phyloP scores from a whole-genome alignment of 2,888 invertebrate genomes.

The Lymantria dispar region DNA sequence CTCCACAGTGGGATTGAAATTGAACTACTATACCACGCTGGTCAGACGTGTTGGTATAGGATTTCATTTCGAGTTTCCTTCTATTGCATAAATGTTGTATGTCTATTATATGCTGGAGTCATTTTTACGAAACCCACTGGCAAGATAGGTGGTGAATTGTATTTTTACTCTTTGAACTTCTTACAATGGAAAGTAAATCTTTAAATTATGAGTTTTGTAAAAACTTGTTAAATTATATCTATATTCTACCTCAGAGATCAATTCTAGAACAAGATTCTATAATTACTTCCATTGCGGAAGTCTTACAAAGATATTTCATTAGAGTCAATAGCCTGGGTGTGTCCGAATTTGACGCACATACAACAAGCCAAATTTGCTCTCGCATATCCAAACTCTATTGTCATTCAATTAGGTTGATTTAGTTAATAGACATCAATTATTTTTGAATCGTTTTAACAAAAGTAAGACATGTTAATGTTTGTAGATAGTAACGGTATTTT shows the following conservation, averaged over 20 bases:
- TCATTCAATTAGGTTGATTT: constrained; percentile 9
- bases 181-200: too few relatives aligned
- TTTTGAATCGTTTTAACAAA: constrained; percentile 8
- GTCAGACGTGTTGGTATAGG: too few relatives aligned
- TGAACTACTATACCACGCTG: too few relatives aligned
- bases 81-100: background rate
- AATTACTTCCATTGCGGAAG: background rate
- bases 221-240: background rate
- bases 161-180: too few relatives aligned
- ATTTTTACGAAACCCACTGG: background rate
- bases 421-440: constrained; percentile 18
- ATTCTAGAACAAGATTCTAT: background rate
- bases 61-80: background rate
- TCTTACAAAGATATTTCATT: background rate
- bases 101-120: background rate
- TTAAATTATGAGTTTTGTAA: background rate
- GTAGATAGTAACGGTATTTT: constrained; percentile 7
- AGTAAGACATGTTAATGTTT: constrained; percentile 12
- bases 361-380: constrained; percentile 1
- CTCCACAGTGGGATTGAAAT: too few relatives aligned
- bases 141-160: too few relatives aligned
- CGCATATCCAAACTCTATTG: constrained; percentile 4
- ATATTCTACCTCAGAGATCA: background rate
- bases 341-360: background rate
- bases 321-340: background rate